Base-by-base conservation (phyloP, 2,797 vertebrate species). In the Ptychobarbus kaznakovi region DNA sequence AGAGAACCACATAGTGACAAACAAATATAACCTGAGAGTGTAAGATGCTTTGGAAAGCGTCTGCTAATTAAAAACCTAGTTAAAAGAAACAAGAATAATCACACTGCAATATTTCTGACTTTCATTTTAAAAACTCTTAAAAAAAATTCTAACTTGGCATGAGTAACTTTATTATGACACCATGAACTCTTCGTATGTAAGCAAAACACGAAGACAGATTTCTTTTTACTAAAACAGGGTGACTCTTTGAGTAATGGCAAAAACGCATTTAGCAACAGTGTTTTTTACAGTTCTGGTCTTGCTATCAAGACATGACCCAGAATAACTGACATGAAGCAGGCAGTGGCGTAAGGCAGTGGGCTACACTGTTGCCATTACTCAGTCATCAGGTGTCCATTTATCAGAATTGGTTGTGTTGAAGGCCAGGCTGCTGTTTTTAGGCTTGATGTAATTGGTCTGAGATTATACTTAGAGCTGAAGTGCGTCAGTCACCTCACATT, bases 371-470 rank as follows among this genome's bases (percentile, higher is more conserved):
- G 92, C 89, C 90, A 92, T 88, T 87, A 89, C 81, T 82, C 18
- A 49, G 38, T 88, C 83, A 72, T 87, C 42, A 68, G 86, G 86
- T 92, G 82, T 91, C 65, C 86, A 53, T 91, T 92, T 89, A 93
- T 94, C 90, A 88, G 87, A 69, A 91, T 65, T 66, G 86, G 88
- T 89, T 81, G 74, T 83, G 65, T 87, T 89, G 88, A 91, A 93
- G 91, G 92, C 90, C 90, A 89, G 42, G 74, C 68, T 90, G 87
- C 91, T 92, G 86, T 91, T 93, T 90, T 92, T 87, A 91, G 89
- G 90, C 83, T 80, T 93, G 90, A 91, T 90, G 86, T 90, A 91
- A 92, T 86, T 63, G 84, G 20, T 18, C 65, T 78, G 70, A 87
- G 88, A 87, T 89, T 90, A 77, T 77, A 58, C 51, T 58, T 77